A percentile compares a stretch with the other conserved stretches of the same genome.
These are phyloP conservation scores for Oligia latruncula DNA, from an alignment of 2,888 invertebrate genomes.

Conservation along the genomic window DNA sequence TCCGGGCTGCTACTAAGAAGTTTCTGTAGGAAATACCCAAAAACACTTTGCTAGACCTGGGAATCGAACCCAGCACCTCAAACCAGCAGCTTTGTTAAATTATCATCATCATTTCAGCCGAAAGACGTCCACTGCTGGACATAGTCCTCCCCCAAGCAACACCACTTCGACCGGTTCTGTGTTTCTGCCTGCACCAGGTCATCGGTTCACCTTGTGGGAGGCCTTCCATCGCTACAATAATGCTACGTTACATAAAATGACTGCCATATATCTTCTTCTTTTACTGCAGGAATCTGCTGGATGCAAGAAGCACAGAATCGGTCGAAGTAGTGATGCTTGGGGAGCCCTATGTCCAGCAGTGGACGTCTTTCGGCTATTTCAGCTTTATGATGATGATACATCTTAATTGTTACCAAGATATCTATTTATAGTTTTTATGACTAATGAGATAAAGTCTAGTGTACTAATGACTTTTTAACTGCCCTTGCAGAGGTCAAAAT, in stretches of 20 bases:
- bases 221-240: too few relatives aligned
- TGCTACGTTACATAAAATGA: too few relatives aligned
- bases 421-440: neutral
- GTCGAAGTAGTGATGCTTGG: neutral
- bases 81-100: neutral
- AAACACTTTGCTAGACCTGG: neutral
- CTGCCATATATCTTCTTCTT: neutral
- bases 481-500: slow-evolving; percentile 44
- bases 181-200: too few relatives aligned
- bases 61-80: neutral
- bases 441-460: slow-evolving; percentile 8
- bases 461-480: slow-evolving; percentile 42
- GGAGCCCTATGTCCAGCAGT: neutral
- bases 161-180: too few relatives aligned
- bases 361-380: neutral
- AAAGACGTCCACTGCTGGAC: too few relatives aligned
- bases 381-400: neutral
- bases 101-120: too few relatives aligned
- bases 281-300: neutral
- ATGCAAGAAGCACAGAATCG: neutral
- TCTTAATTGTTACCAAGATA: neutral
- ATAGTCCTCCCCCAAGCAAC: too few relatives aligned
- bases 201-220: too few relatives aligned
- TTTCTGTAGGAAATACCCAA: neutral
- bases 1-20: neutral